These are phyloP conservation scores for Bothrops jararaca DNA, from an alignment of 2,113 vertebrate genomes.

Conservation along the genomic window DNA sequence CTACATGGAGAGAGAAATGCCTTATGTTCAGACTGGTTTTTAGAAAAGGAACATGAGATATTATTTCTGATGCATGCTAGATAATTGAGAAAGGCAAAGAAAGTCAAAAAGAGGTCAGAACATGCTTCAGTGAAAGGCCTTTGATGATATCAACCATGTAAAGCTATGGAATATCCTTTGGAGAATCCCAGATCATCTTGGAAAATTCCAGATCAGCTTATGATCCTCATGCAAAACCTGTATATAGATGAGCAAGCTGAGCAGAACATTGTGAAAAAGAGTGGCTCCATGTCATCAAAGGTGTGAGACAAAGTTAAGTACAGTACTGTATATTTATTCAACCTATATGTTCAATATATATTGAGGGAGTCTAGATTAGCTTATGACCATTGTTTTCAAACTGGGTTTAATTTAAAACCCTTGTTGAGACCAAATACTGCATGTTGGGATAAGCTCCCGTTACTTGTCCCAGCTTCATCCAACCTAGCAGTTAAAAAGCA, in stretches of 20 bases:
- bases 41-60: neutral
- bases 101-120: neutral
- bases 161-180: neutral
- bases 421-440: neutral
- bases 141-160: neutral
- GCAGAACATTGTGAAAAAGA: neutral
- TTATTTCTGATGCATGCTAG: neutral
- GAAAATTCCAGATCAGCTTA: neutral
- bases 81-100: neutral
- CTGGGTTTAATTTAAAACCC: neutral
- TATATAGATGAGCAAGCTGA: neutral
- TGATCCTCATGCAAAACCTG: neutral
- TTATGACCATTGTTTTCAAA: neutral
- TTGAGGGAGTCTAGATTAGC: neutral
- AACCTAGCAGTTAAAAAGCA: neutral
- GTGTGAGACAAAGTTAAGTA: neutral
- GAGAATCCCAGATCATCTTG: neutral
- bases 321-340: neutral
- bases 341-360: neutral
- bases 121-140: neutral
- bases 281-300: neutral
- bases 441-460: too few relatives aligned
- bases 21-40: neutral
- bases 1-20: too few relatives aligned
- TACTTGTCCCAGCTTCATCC: neutral